A percentile compares a stretch with the other conserved stretches of the same genome.
Evolutionary conservation across 2,888 invertebrate genomes (phyloP).

Genomic region (Tyria jacobaeae): DNA sequence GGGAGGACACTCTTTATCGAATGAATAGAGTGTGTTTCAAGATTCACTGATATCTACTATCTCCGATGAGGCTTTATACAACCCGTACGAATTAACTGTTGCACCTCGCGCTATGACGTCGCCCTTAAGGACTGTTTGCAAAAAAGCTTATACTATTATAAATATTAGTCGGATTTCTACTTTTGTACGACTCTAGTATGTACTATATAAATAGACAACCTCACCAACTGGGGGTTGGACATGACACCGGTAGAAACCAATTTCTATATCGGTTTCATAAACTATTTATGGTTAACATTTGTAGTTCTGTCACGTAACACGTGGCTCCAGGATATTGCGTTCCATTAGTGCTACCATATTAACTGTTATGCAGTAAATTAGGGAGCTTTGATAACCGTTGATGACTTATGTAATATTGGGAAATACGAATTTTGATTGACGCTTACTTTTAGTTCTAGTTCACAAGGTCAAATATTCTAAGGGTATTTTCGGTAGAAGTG

Average conservation of each 20-base stretch:
- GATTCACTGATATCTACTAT: too few species aligned
- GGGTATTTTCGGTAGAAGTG: neutral
- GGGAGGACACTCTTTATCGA: too few species aligned
- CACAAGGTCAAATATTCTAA: neutral
- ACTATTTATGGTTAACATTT: constrained; percentile 45
- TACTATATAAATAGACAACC: neutral
- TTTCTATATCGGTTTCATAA: constrained; percentile 57
- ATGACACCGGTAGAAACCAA: constrained; percentile 55
- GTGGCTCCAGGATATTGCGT: constrained; percentile 45
- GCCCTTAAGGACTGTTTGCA: neutral
- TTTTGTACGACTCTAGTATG: neutral
- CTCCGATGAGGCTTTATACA: too few species aligned
- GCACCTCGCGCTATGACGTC: too few species aligned
- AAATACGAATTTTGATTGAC: neutral
- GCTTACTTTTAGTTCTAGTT: neutral
- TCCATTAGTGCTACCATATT: constrained; percentile 38
- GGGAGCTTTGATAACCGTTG: constrained; percentile 3
- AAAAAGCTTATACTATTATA: too few species aligned
- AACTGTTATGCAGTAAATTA: constrained; percentile 32
- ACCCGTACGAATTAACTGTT: too few species aligned
- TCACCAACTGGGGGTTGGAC: constrained; percentile 10
- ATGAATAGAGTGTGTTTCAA: too few species aligned
- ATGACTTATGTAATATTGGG: neutral
- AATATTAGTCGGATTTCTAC: neutral
- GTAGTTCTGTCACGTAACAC: constrained; percentile 48